A percentile compares a stretch with the other conserved stretches of the same genome.
These are phyloP conservation scores for Callorhinus ursinus DNA, from an alignment of 2,113 vertebrate species.

Conservation along the genomic window DNA sequence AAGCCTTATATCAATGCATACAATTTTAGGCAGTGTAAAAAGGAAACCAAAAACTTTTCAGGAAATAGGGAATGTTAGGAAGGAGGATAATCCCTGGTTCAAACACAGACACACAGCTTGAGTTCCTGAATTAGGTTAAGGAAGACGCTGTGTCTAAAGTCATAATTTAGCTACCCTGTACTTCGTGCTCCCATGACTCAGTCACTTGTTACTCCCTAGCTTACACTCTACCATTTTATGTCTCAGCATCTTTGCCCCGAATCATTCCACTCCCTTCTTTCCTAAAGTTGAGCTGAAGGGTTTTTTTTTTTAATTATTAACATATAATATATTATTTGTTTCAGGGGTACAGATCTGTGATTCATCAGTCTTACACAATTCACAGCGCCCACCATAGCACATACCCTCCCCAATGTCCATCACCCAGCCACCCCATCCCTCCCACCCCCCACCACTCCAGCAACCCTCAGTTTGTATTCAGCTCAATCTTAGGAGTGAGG, in stretches of 20 bases:
- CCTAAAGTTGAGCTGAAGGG: not conserved
- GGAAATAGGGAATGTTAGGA: not conserved
- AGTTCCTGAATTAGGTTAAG: not conserved
- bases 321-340: too few relatives aligned
- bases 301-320: too few relatives aligned
- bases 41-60: not conserved
- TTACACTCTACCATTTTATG: fast-evolving
- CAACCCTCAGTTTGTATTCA: not conserved
- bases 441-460: too few relatives aligned
- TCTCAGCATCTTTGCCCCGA: not conserved
- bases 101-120: not conserved
- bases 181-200: not conserved
- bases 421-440: too few relatives aligned
- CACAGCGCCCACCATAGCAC: too few relatives aligned
- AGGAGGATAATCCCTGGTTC: not conserved
- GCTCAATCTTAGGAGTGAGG: not conserved
- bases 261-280: not conserved
- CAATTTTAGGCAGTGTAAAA: not conserved
- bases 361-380: too few relatives aligned
- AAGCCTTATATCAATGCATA: not conserved
- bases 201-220: too few relatives aligned
- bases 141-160: not conserved
- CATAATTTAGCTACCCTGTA: not conserved
- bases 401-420: too few relatives aligned
- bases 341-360: too few relatives aligned